Evolutionary conservation across 2,888 invertebrate species (phyloP), one percentile per base, ranked within the genome.

Genomic region (Drosophila kuntzei): DNA sequence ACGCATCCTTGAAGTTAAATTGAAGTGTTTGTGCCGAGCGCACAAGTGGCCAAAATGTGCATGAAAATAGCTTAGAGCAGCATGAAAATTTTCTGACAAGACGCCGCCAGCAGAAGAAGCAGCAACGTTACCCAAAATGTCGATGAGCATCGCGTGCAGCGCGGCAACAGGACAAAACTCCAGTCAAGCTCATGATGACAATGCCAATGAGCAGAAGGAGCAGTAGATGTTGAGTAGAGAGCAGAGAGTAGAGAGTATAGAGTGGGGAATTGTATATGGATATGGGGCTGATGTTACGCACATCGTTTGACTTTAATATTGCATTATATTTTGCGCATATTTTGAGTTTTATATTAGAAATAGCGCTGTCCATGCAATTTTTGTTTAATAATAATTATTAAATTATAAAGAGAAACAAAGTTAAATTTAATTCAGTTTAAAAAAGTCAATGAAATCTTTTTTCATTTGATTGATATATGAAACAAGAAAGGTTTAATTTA

Each of bases 21-120:
- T 85, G 84, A 88, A 88, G 87, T 88, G 89, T 83, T 88, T 88
- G 87, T 73, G 81, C 71, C 58, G 71, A 76, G 82, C 75, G 76
- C 76, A 76, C 86, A 87, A 86, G 86, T 80, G 83, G 70, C 87
- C 80, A 70, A 86, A 86, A 85, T 88, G 83, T 74, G 74, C 87
- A 83, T 88, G 88, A 85, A 85, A 86, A 83, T 86, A 75, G 86
- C 85, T 85, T 79, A 71, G 64, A 85, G 76, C 86, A 71, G 82
- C 87, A 86, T 78, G 83, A 88, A 86, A 79, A 78, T 73, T 53
- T 53, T 79, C 55, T 75, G 74, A 88, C 74, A 76, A 64, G 55
- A 63, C 54, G 46, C 39, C 37, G 47, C 25, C 39, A 62, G 14
- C 47, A 54, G n/a, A 18, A 51, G 44, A 20, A 54, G 37, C 16